A percentile compares a stretch with the other conserved stretches of the same genome.
phyloP scores from a whole-genome alignment of 1,140 invertebrate species.

The Ridgeia piscesae region DNA sequence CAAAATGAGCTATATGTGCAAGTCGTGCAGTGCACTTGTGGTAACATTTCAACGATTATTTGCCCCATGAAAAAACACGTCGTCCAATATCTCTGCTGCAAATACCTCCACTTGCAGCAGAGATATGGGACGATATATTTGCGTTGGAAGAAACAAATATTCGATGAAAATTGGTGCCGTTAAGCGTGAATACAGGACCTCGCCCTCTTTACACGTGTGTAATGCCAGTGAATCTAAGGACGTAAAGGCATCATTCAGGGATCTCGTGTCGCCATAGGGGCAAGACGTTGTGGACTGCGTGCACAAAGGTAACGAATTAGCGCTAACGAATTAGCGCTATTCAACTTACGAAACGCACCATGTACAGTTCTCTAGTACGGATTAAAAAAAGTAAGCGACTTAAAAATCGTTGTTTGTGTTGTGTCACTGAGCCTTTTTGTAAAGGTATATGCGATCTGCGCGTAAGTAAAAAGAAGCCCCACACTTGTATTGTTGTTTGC shows the following conservation, averaged over 20 bases:
- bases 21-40: background rate
- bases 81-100: background rate
- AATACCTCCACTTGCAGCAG: background rate
- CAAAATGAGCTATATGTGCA: background rate
- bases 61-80: background rate
- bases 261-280: background rate
- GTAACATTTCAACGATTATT: too few species aligned
- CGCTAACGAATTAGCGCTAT: too few species aligned
- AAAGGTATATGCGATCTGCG: background rate
- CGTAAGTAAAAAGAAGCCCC: background rate
- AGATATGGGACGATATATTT: background rate
- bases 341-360: background rate
- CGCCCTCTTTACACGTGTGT: background rate
- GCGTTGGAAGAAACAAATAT: background rate
- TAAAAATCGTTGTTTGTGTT: background rate
- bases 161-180: background rate
- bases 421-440: background rate
- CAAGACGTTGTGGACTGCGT: background rate
- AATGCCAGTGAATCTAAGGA: background rate
- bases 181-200: background rate
- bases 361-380: background rate
- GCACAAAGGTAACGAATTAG: background rate
- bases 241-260: background rate
- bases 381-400: background rate
- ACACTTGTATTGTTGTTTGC: background rate